Percentiles rank a stretch among this genome's conserved stretches.
Evolutionary conservation across 2,888 invertebrate species (phyloP).

Genomic region (Napeogenes sylphis): DNA sequence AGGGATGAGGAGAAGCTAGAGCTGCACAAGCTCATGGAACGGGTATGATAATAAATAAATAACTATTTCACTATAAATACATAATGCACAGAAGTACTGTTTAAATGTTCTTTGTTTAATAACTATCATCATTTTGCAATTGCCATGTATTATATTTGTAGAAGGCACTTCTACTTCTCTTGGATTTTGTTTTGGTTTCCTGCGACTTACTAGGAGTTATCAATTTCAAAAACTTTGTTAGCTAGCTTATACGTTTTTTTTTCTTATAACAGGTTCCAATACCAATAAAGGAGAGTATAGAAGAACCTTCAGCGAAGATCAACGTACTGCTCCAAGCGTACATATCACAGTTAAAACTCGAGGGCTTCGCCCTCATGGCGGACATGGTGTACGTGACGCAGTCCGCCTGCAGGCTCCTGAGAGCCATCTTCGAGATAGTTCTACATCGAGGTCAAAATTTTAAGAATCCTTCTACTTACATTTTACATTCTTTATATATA

Average conservation of each 20-base stretch:
- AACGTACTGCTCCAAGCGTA: slow-evolving; percentile 97
- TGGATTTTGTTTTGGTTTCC: too few species aligned
- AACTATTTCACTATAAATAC: neutral
- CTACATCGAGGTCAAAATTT: slow-evolving; percentile 75
- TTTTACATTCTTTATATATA: too few species aligned
- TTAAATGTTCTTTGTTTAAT: too few species aligned
- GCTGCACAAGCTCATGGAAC: slow-evolving; percentile 92
- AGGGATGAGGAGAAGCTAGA: slow-evolving; percentile 98
- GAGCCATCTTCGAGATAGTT: slow-evolving; percentile 99
- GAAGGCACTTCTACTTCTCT: too few species aligned
- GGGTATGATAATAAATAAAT: slow-evolving; percentile 44
- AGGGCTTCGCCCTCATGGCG: slow-evolving; percentile 98
- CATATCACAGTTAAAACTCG: slow-evolving; percentile 97
- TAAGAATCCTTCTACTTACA: neutral
- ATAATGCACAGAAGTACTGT: too few species aligned
- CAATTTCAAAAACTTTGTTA: neutral
- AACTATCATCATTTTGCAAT: too few species aligned
- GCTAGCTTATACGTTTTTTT: neutral
- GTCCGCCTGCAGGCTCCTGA: slow-evolving; percentile 94
- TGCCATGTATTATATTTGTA: too few species aligned
- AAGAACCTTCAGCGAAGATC: slow-evolving; percentile 98
- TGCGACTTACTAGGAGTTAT: too few species aligned
- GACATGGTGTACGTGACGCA: slow-evolving; percentile 99
- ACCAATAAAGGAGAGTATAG: slow-evolving; percentile 97
- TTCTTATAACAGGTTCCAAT: slow-evolving; percentile 88